phyloP scores from a whole-genome alignment of 2,888 invertebrate species.

The Pachycephus smyrnensis region DNA sequence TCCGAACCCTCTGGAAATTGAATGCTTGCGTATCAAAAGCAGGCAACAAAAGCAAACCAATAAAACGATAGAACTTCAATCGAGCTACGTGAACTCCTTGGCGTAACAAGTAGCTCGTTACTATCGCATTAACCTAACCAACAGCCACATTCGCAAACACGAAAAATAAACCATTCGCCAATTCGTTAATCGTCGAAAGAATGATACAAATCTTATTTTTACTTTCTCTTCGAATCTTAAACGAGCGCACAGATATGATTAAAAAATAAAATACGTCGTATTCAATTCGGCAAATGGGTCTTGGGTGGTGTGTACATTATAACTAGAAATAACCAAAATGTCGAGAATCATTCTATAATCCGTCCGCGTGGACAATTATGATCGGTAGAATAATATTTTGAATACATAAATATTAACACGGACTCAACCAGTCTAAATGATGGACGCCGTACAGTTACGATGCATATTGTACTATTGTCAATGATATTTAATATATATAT shows the following conservation, averaged over 20 bases:
- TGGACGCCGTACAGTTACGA: conserved; percentile 38
- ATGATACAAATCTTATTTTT: not conserved
- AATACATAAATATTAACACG: not conserved
- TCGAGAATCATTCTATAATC: not conserved
- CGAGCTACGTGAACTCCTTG: not conserved
- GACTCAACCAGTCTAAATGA: not conserved
- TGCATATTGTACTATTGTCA: conserved; percentile 49
- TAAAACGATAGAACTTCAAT: not conserved
- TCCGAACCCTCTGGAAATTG: not conserved
- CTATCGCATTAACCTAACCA: not conserved
- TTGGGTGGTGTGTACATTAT: not conserved
- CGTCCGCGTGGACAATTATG: not conserved
- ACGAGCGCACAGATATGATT: not conserved
- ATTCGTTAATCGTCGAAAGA: not conserved
- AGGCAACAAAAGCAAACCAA: not conserved
- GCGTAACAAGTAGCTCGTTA: not conserved
- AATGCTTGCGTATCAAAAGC: not conserved
- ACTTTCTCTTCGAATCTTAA: not conserved
- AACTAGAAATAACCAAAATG: not conserved
- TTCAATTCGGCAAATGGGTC: not conserved
- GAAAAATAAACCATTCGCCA: not conserved
- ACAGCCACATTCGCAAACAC: not conserved
- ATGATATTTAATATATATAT: conserved; percentile 48
- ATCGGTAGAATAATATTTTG: not conserved
- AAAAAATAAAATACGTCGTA: not conserved